Evolutionary conservation across 2,888 invertebrate genomes (phyloP), one percentile per base, ranked within the genome.

Genomic region (Caenorhabditis sp.): DNA sequence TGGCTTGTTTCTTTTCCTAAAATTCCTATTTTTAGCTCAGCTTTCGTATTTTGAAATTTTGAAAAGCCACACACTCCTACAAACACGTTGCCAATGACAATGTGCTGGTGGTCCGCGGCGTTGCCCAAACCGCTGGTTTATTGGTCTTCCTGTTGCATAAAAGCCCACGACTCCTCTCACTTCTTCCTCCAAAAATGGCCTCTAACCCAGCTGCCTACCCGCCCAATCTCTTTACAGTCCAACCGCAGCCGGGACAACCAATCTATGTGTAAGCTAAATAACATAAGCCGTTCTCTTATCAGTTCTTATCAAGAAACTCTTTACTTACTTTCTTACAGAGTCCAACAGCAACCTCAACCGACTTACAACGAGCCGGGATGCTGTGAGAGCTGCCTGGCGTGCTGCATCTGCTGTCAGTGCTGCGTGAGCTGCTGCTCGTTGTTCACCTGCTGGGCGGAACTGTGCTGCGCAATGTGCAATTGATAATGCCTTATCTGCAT

Each of bases 371-470:
- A 47, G 20, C 50, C 61, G 18, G 70, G 70, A n/a, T 71, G 71
- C 47, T 71, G 62, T 32, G 71, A 71, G 62, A 35, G 61, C 22
- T 71, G 62, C 13, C 37, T 62, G 22, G 71, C 71, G 15, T 71
- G 71, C 51, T 71, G 71, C 28, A 56, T 53, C n/a, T 71, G 71
- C 35, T 71, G 71, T 22, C 71, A 71, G 22, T 71, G 71, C 47
- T 71, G 71, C 24, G 71, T 71, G n/a, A 64, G 71, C 20, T 71
- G 71, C 56, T 71, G 71, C 64, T 71, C 71, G 1, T 32, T 71
- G 9, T 55, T 64, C 71, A 71, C 62, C 4, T 71, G 71, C 28
- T 71, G 71, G 71, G 71, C 71, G 32, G 53, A 71, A 47, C 15
- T 71, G 20, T 71, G 71, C 18, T 71, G 71, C 22, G 62, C 62